Conservation (phyloP, 2,113 vertebrate genomes). For the Pycnonotus jocosus region DNA sequence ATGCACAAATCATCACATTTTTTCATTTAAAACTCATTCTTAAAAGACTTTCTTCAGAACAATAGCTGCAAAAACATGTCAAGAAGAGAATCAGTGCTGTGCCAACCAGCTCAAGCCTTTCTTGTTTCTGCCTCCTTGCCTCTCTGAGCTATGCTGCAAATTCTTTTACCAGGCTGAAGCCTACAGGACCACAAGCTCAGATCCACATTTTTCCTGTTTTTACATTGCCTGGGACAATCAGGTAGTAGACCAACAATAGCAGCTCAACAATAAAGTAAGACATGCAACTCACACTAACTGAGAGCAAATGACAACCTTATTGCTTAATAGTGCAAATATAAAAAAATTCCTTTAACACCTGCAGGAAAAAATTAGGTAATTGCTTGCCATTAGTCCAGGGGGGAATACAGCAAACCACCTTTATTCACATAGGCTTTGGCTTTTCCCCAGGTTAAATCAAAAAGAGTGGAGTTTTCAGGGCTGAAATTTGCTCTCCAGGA, state of each 20-base stretch:
- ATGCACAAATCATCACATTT: not conserved
- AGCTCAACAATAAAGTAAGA: not conserved
- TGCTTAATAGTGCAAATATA: not conserved
- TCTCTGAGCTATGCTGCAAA: not conserved
- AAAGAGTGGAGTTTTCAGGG: not conserved
- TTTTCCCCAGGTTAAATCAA: not conserved
- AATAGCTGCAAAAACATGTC: not conserved
- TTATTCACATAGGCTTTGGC: not conserved
- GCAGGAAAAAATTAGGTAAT: not conserved
- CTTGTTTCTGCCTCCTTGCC: not conserved
- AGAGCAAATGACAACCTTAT: not conserved
- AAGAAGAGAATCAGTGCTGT: not conserved
- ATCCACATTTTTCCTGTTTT: not conserved
- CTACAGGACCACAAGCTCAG: fast-evolving
- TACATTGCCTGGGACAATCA: not conserved
- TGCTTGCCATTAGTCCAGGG: not conserved
- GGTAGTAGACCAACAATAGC: not conserved
- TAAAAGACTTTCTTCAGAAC: not conserved
- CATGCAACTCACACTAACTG: not conserved
- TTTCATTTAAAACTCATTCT: not conserved
- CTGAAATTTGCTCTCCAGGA: not conserved
- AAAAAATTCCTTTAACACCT: not conserved
- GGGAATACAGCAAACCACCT: not conserved
- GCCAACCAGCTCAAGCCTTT: not conserved
- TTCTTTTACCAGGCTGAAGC: not conserved